These are phyloP conservation scores for Seira musarum DNA, from an alignment of 2,888 invertebrate genomes.

Conservation along the genomic window DNA sequence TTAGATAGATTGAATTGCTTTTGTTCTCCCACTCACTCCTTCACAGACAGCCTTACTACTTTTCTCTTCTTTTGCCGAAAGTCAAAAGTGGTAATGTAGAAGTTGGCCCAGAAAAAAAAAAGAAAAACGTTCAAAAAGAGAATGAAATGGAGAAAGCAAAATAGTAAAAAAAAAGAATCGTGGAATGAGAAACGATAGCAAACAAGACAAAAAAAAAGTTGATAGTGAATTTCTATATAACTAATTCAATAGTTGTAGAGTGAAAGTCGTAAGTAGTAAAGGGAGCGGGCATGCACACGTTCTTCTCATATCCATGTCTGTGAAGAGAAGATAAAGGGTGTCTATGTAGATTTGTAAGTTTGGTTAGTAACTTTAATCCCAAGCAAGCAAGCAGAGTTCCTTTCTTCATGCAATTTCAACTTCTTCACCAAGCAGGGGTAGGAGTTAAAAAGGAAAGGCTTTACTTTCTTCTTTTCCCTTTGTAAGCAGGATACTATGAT, in stretches of 20 bases:
- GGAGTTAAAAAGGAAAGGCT: not conserved
- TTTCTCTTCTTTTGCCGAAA: constrained; percentile 23
- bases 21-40: constrained; percentile 4
- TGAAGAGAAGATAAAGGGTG: not conserved
- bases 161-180: constrained; percentile 21
- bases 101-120: constrained; percentile 46
- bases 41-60: constrained; percentile 29
- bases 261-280: too few relatives aligned
- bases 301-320: too few relatives aligned
- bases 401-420: constrained; percentile 38
- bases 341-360: constrained; percentile 45
- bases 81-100: constrained; percentile 53
- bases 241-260: too few relatives aligned
- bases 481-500: not conserved
- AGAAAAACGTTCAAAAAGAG: constrained; percentile 33
- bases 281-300: too few relatives aligned
- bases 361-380: constrained; percentile 47
- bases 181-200: constrained; percentile 25
- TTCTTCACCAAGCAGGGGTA: constrained; percentile 24
- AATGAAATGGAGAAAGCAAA: not conserved
- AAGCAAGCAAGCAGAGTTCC: constrained; percentile 14
- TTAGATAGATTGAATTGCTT: constrained; percentile 53
- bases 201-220: constrained; percentile 8
- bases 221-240: too few relatives aligned
- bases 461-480: constrained; percentile 11